Evolutionary conservation across 2,888 invertebrate species (phyloP).

Genomic region (Calameuta idolon): DNA sequence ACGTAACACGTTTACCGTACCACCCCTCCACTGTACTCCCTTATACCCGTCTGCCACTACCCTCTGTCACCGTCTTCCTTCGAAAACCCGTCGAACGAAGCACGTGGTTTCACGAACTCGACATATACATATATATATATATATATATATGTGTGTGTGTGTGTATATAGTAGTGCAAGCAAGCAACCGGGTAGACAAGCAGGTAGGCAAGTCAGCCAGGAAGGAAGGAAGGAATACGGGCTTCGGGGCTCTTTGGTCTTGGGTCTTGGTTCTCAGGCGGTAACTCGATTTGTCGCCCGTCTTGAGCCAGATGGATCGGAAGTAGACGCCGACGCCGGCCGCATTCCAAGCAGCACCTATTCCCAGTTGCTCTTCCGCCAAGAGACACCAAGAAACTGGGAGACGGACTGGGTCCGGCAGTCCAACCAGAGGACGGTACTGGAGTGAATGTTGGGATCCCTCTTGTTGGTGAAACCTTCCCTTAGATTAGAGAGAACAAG

Average conservation of each 20-base stretch:
- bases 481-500: neutral
- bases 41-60: conserved; percentile 10
- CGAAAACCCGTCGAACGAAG: neutral
- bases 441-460: neutral
- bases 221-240: conserved; percentile 29
- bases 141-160: too few relatives aligned
- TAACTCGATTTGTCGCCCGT: conserved; percentile 62
- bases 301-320: conserved; percentile 62
- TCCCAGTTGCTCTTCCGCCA: conserved; percentile 14
- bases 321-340: conserved; percentile 58
- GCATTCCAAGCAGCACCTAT: conserved; percentile 53
- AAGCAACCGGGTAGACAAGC: conserved; percentile 17
- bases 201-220: conserved; percentile 17
- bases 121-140: neutral
- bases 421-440: neutral
- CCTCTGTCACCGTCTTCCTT: conserved; percentile 1
- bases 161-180: neutral
- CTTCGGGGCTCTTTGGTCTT: conserved; percentile 55
- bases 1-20: conserved; percentile 51
- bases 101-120: conserved; percentile 8
- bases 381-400: neutral
- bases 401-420: neutral
- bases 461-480: neutral
- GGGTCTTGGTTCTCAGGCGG: conserved; percentile 46
- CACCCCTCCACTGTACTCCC: neutral